Percentiles rank a stretch among this genome's conserved stretches.
phyloP scores from a whole-genome alignment of 1,140 invertebrate species.

The Pogonus chalceus region DNA sequence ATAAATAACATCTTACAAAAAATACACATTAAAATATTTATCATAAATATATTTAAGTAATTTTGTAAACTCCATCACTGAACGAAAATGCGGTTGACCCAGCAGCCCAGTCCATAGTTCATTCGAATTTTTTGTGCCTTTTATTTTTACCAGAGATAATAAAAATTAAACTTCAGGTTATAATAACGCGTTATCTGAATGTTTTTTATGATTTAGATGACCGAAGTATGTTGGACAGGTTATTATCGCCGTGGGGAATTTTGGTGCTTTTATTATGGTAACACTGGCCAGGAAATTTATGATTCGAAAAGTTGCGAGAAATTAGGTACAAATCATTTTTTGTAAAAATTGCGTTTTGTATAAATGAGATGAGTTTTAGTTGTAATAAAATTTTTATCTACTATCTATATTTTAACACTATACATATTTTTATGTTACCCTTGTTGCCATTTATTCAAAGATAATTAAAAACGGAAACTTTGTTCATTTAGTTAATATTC shows the following conservation, averaged over 20 bases:
- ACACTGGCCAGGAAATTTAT: neutral
- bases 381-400: neutral
- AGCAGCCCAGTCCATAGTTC: too few species aligned
- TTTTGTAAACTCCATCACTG: too few species aligned
- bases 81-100: too few species aligned
- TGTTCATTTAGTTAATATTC: too few species aligned
- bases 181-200: neutral
- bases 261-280: neutral
- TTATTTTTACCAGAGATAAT: conserved; percentile 1
- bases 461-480: too few species aligned
- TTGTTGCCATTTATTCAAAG: too few species aligned
- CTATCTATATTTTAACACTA: neutral
- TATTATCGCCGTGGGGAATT: neutral
- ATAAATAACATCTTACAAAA: too few species aligned
- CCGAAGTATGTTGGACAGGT: neutral
- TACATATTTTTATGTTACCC: too few species aligned
- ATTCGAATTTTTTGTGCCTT: neutral
- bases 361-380: too few species aligned
- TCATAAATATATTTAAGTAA: too few species aligned
- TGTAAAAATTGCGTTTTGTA: too few species aligned
- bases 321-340: neutral
- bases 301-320: neutral
- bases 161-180: neutral
- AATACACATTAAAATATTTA: too few species aligned
- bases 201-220: neutral